A percentile compares a stretch with the other conserved stretches of the same genome.
These are phyloP conservation scores for Drosophila prostipennis DNA, from an alignment of 2,888 invertebrate genomes.

Conservation along the genomic window DNA sequence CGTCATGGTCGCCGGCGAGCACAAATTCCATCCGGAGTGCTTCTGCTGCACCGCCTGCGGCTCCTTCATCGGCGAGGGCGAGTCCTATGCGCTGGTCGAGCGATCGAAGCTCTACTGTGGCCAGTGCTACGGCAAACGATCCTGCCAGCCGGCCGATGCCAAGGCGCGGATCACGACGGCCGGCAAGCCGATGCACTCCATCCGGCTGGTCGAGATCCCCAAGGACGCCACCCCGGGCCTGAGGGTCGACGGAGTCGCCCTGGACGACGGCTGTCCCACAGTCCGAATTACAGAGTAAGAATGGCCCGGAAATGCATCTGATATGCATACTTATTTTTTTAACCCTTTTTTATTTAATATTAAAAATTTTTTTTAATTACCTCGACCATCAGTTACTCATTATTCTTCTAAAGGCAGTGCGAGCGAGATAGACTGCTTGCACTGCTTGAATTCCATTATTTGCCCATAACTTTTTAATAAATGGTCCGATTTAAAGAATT, in stretches of 20 bases:
- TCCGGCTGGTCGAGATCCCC: conserved; percentile 93
- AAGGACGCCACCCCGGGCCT: conserved; percentile 86
- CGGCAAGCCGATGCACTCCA: conserved; percentile 90
- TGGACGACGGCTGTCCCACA: conserved; percentile 85
- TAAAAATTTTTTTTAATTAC: too few relatives aligned
- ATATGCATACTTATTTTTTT: too few relatives aligned
- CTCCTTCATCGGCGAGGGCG: conserved; percentile 95
- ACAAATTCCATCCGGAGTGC: conserved; percentile 98
- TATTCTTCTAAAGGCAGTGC: too few relatives aligned
- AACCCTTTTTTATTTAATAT: too few relatives aligned
- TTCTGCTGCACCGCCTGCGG: conserved; percentile 94
- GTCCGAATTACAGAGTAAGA: conserved; percentile 89
- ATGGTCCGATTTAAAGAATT: too few relatives aligned
- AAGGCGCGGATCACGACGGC: conserved; percentile 58
- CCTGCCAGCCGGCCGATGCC: conserved; percentile 55
- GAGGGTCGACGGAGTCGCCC: conserved; percentile 84
- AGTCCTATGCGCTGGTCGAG: conserved; percentile 96
- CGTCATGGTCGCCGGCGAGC: conserved; percentile 97
- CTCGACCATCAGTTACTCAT: too few relatives aligned
- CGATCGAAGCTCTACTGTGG: conserved; percentile 94
- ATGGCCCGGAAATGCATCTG: not conserved
- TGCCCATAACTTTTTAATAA: too few relatives aligned
- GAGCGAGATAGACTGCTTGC: too few relatives aligned
- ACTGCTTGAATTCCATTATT: too few relatives aligned
- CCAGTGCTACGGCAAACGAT: conserved; percentile 87